Evolutionary conservation across 2,113 vertebrate species (phyloP), one percentile per base, ranked within the genome.

Genomic region (Macrotis lagotis): DNA sequence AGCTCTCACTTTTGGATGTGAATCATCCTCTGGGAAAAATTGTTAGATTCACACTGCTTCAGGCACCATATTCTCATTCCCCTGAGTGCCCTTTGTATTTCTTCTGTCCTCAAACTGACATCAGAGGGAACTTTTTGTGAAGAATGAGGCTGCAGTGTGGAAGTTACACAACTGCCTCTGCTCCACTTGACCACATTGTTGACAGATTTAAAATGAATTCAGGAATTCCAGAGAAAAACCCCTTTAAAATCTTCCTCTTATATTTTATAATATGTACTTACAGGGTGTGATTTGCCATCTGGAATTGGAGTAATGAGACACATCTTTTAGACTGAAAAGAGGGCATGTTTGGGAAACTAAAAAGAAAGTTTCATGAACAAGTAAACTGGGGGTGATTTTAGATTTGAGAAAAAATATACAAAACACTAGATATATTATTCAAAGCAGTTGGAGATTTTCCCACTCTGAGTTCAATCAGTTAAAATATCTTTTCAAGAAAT

Each of bases 1-100:
- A 92, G 50, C 44, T 96, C 55, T 96, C 89, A 95, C 91, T 96
- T 96, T 93, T 51, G 96, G 90, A 94, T 91, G 66, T 93, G 94
- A 97, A 94, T 95, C 90, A 93, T 95, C 92, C 91, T 93, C 88
- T 93, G 92, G 91, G 53, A 93, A 59, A 93, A 92, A 92, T 93
- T 90, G 31, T 31, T 95, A 66, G 51, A 88, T 59, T 93, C 91
- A 66, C 53, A 28, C 0, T 3, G 83, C 47, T 95, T 96, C 92
- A 94, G 93, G 50, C 74, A 88, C 51, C 48, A 83, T 93, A 83
- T 93, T 96, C 66, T 94, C 66, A 90, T 48, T 92, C 90, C 52
- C 88, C 47, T 53, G 74, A 88, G 44, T 31, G 24, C 1, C 51
- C 92, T 94, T 97, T 52, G 91, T 92, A 91, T 90, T 93, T 95